A percentile compares a stretch with the other conserved stretches of the same genome.
These are phyloP conservation scores for Augochlora pura DNA, from an alignment of 1,140 invertebrate genomes.

Conservation along the genomic window DNA sequence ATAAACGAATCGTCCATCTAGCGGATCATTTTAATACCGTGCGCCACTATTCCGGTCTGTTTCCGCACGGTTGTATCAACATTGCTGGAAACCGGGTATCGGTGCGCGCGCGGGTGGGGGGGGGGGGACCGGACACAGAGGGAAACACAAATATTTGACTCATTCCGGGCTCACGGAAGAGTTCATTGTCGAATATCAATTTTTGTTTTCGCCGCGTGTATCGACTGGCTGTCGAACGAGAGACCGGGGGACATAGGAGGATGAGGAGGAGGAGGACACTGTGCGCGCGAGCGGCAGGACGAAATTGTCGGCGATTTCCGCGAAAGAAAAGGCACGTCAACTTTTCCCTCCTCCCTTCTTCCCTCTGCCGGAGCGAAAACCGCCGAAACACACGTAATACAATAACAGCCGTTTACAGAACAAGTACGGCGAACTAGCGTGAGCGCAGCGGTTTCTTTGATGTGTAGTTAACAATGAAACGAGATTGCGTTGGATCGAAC, in stretches of 20 bases:
- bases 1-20: too few species aligned
- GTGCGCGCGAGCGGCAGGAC: background rate
- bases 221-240: background rate
- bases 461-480: conserved; percentile 36
- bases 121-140: too few species aligned
- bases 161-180: background rate
- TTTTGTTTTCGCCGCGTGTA: background rate
- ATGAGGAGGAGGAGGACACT: too few species aligned
- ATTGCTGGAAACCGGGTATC: too few species aligned
- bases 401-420: background rate
- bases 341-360: background rate
- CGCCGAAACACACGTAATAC: background rate
- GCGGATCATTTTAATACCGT: too few species aligned
- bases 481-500: conserved; percentile 36
- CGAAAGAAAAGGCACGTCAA: background rate
- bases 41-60: too few species aligned
- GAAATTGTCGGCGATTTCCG: background rate
- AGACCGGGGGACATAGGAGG: too few species aligned
- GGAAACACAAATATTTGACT: too few species aligned
- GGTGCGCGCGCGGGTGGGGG: too few species aligned
- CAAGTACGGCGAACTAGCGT: background rate
- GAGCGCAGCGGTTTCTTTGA: conserved; percentile 40
- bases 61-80: too few species aligned
- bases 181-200: background rate
- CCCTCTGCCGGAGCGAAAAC: background rate